phyloP scores from a whole-genome alignment of 2,888 invertebrate species.

The Leuctra nigra region DNA sequence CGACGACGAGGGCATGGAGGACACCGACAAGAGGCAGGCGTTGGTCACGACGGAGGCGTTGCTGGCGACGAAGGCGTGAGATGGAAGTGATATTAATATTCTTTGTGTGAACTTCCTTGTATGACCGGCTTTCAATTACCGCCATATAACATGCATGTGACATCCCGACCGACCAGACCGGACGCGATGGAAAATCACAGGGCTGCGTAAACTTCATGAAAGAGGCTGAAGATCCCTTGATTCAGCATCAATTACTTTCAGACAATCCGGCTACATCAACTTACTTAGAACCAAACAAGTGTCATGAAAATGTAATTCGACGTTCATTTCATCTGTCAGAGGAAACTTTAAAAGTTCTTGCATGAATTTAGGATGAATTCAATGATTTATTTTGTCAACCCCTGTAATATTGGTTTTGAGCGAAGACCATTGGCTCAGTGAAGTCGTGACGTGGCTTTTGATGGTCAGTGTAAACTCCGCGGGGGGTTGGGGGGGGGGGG shows the following conservation, averaged over 20 bases:
- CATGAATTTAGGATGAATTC: background rate
- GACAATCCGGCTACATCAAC: too few species aligned
- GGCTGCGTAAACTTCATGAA: background rate
- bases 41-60: too few species aligned
- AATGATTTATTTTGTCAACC: background rate
- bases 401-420: constrained; percentile 11
- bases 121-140: constrained; percentile 21
- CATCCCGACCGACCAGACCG: constrained; percentile 12
- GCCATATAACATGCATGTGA: constrained; percentile 22
- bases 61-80: background rate
- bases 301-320: too few species aligned
- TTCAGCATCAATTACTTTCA: too few species aligned
- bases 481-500: background rate
- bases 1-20: too few species aligned
- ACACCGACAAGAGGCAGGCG: too few species aligned
- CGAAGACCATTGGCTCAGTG: constrained; percentile 5
- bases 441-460: constrained; percentile 4
- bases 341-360: too few species aligned
- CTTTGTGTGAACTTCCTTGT: constrained; percentile 5
- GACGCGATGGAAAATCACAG: background rate
- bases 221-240: too few species aligned
- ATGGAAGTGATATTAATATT: constrained; percentile 6
- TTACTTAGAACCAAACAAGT: too few species aligned
- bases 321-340: too few species aligned
- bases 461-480: constrained; percentile 15